Evolutionary conservation across 2,797 vertebrate genomes (phyloP).

Genomic region (Echiichthys vipera): DNA sequence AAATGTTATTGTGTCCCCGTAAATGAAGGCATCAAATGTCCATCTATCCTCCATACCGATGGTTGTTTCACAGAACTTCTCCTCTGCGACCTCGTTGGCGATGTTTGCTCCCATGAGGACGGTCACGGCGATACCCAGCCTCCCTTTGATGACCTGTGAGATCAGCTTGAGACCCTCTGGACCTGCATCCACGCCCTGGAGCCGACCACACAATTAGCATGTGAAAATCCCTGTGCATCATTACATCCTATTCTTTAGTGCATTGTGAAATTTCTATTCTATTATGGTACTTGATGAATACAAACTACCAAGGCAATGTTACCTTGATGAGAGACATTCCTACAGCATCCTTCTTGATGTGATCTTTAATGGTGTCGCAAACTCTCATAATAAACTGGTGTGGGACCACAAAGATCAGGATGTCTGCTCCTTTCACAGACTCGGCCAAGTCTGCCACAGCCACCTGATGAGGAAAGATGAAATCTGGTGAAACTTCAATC

Average conservation of each 20-base stretch:
- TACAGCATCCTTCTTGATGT: conserved; percentile 89
- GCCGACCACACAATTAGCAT: not conserved
- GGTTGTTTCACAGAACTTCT: conserved; percentile 98
- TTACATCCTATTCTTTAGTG: not conserved
- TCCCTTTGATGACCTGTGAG: conserved; percentile 91
- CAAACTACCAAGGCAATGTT: not conserved
- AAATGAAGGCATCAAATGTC: not conserved
- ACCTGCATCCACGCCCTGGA: conserved; percentile 93
- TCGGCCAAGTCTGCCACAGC: conserved; percentile 92
- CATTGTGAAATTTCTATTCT: not conserved
- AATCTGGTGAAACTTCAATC: not conserved
- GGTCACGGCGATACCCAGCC: conserved; percentile 90
- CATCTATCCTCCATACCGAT: conserved; percentile 85
- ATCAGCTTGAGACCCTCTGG: conserved; percentile 95
- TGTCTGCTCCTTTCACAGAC: conserved; percentile 89
- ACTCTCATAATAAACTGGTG: conserved; percentile 93
- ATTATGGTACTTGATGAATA: accelerated
- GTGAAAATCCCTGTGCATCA: not conserved
- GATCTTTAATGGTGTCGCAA: conserved; percentile 94
- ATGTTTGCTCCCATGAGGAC: conserved; percentile 99
- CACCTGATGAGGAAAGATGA: conserved; percentile 78
- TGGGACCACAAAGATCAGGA: conserved; percentile 96
- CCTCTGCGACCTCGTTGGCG: conserved; percentile 94
- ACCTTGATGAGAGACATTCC: conserved; percentile 99
- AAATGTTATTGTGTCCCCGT: not conserved